These are phyloP conservation scores for Oxyteleia sp. DNA, from an alignment of 2,888 invertebrate species.

Conservation along the genomic window DNA sequence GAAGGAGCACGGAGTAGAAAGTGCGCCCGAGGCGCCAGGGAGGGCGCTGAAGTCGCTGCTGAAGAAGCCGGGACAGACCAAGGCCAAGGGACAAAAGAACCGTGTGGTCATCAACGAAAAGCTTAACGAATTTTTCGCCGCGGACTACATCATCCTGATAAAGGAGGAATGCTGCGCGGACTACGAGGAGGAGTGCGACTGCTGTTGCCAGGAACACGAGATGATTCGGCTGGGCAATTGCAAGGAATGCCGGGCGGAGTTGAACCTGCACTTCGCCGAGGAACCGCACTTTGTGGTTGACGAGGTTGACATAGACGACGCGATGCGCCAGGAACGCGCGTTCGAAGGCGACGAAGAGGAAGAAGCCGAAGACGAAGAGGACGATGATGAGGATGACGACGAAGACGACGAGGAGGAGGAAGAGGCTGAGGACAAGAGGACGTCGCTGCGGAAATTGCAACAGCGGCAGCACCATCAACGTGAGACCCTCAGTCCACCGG, in stretches of 20 bases:
- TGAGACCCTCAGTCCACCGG: slow-evolving; percentile 96
- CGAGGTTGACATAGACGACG: slow-evolving; percentile 74
- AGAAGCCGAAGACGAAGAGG: slow-evolving; percentile 70
- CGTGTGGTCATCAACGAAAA: slow-evolving; percentile 96
- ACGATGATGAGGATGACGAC: slow-evolving; percentile 71
- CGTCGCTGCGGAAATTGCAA: slow-evolving; percentile 65
- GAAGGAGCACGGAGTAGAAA: slow-evolving; percentile 83
- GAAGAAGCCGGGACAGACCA: slow-evolving; percentile 92
- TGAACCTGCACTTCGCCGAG: slow-evolving; percentile 86
- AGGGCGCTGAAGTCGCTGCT: slow-evolving; percentile 91
- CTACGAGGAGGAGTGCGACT: slow-evolving; percentile 92
- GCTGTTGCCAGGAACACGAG: slow-evolving; percentile 92
- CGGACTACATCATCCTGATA: slow-evolving; percentile 96
- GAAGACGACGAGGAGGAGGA: slow-evolving; percentile 69
- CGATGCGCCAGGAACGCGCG: slow-evolving; percentile 76
- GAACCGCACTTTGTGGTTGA: slow-evolving; percentile 78
- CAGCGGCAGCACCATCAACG: slow-evolving; percentile 86
- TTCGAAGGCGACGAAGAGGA: slow-evolving; percentile 75
- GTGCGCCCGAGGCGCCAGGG: slow-evolving; percentile 79
- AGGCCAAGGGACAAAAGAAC: slow-evolving; percentile 90
- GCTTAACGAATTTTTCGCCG: slow-evolving; percentile 96
- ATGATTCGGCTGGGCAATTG: slow-evolving; percentile 90
- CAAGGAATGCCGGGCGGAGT: slow-evolving; percentile 86
- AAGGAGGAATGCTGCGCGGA: slow-evolving; percentile 95
- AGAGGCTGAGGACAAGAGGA: slow-evolving; percentile 67